A percentile compares a stretch with the other conserved stretches of the same genome.
Conservation (phyloP, 2,113 vertebrate species). For the Ictalurus furcatus region DNA sequence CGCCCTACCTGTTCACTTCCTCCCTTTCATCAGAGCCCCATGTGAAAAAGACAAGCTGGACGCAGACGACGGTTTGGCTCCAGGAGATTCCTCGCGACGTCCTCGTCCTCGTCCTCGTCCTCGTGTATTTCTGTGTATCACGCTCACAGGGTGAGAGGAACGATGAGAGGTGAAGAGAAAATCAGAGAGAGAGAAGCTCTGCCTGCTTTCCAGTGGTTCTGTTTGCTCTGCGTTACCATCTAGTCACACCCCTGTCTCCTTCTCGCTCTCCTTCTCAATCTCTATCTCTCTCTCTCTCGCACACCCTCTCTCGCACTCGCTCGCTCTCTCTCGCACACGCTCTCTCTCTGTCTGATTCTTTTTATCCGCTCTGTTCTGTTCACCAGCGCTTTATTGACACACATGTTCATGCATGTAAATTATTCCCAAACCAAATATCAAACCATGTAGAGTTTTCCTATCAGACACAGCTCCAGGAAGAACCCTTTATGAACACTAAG, state of each 20-base stretch:
- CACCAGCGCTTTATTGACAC: background rate
- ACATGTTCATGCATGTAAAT: background rate
- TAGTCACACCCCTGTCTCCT: conserved; percentile 10
- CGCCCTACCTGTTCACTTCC: conserved; percentile 30
- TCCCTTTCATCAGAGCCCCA: background rate
- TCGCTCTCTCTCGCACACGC: background rate
- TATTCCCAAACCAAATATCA: background rate
- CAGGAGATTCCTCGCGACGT: conserved; percentile 2
- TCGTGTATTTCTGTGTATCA: conserved; percentile 7
- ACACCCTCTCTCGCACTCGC: background rate
- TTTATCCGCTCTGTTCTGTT: background rate
- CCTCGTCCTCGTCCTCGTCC: background rate
- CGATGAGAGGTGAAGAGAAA: background rate
- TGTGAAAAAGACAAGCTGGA: background rate
- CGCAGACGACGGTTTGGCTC: background rate
- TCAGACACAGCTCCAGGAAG: background rate
- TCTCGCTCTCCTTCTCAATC: conserved; percentile 11
- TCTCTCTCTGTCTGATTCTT: background rate
- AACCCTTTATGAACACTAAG: background rate
- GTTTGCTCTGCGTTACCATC: conserved; percentile 36
- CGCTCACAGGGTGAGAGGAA: background rate
- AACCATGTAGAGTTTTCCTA: background rate
- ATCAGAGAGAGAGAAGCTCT: background rate
- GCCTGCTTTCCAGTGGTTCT: conserved; percentile 28
- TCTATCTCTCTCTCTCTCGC: background rate